These are phyloP conservation scores for Melanchra persicariae DNA, from an alignment of 2,888 invertebrate genomes.

Conservation along the genomic window DNA sequence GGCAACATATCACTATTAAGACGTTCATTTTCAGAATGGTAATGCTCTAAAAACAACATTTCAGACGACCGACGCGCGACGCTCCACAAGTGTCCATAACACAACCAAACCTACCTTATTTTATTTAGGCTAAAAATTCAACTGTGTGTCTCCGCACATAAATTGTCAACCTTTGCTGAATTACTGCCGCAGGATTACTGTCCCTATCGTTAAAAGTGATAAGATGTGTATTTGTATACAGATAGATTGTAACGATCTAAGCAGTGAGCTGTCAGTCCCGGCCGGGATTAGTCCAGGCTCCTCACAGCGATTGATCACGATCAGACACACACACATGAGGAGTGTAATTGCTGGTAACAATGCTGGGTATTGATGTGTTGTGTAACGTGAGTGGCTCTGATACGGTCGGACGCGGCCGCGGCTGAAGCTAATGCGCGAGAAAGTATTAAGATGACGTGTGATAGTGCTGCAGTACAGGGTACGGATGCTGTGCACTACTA, in stretches of 20 bases:
- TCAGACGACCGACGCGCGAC: too few species aligned
- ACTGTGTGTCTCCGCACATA: slow-evolving; percentile 18
- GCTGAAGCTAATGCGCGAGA: not conserved
- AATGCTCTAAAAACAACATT: too few species aligned
- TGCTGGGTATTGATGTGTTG: slow-evolving; percentile 22
- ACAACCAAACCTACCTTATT: not conserved
- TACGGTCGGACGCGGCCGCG: too few species aligned
- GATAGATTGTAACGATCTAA: slow-evolving; percentile 6
- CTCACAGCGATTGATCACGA: slow-evolving; percentile 29
- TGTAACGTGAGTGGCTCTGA: slow-evolving; percentile 14
- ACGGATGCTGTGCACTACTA: not conserved
- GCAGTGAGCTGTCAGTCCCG: slow-evolving; percentile 30
- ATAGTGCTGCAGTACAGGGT: not conserved
- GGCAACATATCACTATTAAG: too few species aligned
- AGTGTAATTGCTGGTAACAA: slow-evolving; percentile 19
- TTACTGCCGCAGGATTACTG: not conserved
- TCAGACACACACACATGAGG: slow-evolving; percentile 10
- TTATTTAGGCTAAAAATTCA: not conserved
- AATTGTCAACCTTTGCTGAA: not conserved
- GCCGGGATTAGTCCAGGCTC: slow-evolving; percentile 31
- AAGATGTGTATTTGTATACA: slow-evolving; percentile 2
- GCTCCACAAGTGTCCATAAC: too few species aligned
- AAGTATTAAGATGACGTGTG: slow-evolving; percentile 11
- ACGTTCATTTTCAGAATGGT: too few species aligned
- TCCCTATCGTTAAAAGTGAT: not conserved